These are phyloP conservation scores for Eucera pruinosa DNA, from an alignment of 2,888 invertebrate species.

Conservation along the genomic window DNA sequence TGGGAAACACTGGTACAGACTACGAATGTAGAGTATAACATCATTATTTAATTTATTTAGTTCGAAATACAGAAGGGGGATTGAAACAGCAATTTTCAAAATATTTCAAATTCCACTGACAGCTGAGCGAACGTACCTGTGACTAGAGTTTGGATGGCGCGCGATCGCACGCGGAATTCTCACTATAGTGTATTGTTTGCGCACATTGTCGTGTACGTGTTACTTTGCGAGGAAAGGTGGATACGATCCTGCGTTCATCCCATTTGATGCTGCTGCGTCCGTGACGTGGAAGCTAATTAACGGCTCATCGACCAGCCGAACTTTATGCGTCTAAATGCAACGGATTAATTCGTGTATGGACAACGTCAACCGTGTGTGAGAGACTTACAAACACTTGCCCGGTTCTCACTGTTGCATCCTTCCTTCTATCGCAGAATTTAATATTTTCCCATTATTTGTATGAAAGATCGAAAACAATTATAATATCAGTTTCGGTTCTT, in stretches of 20 bases:
- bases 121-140: constrained; percentile 17
- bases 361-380: constrained; percentile 18
- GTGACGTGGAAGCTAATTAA: constrained; percentile 73
- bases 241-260: constrained; percentile 63
- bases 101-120: constrained; percentile 35
- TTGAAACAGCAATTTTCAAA: constrained; percentile 13
- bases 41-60: not conserved
- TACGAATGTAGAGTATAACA: not conserved
- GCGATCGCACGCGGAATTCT: constrained; percentile 12
- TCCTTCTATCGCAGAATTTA: not conserved
- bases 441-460: too few relatives aligned
- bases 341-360: constrained; percentile 67
- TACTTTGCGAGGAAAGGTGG: constrained; percentile 55
- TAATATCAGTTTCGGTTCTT: too few relatives aligned
- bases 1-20: too few relatives aligned
- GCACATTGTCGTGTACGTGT: constrained; percentile 50
- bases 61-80: not conserved
- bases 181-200: constrained; percentile 48
- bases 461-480: too few relatives aligned
- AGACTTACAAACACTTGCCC: constrained; percentile 39
- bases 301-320: constrained; percentile 69
- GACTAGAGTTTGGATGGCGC: constrained; percentile 1
- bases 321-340: constrained; percentile 71
- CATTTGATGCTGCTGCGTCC: constrained; percentile 68
- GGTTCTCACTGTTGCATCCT: not conserved